Percentiles rank a stretch among this genome's conserved stretches.
Evolutionary conservation across 1,140 invertebrate species (phyloP).

Genomic region (Drosophila pachea): DNA sequence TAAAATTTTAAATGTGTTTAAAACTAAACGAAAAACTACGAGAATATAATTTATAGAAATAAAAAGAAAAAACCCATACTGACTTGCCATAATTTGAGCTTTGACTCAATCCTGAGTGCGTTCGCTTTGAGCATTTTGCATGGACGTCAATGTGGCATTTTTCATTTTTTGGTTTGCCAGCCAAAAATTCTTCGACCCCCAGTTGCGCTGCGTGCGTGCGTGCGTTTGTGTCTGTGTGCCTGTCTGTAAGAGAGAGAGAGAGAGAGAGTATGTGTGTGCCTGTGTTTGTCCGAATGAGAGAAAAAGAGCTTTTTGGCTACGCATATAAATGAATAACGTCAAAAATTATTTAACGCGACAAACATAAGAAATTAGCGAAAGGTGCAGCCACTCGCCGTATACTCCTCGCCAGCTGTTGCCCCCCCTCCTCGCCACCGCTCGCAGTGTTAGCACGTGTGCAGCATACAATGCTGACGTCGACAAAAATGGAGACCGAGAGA

Average conservation of each 20-base stretch:
- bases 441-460: conserved; percentile 56
- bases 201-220: conserved; percentile 20
- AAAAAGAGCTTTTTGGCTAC: conserved; percentile 52
- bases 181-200: conserved; percentile 55
- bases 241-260: conserved; percentile 3
- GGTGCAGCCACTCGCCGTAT: conserved; percentile 8
- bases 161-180: conserved; percentile 61
- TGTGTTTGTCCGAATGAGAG: conserved; percentile 1
- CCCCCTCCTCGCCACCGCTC: background rate
- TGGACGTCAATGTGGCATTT: conserved; percentile 65
- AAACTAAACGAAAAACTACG: conserved; percentile 3
- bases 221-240: conserved; percentile 14
- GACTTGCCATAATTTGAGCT: conserved; percentile 18
- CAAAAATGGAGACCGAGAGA: conserved; percentile 6
- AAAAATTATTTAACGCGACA: conserved; percentile 54
- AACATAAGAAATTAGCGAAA: conserved; percentile 63
- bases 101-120: conserved; percentile 28
- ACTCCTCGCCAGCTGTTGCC: background rate
- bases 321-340: conserved; percentile 60
- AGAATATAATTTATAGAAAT: conserved; percentile 7
- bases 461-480: conserved; percentile 38
- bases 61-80: conserved; percentile 7
- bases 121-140: conserved; percentile 41
- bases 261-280: conserved; percentile 14
- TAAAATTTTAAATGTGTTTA: conserved; percentile 32